Evolutionary conservation across 2,888 invertebrate species (phyloP).

Genomic region (Caenorhabditis sp.): DNA sequence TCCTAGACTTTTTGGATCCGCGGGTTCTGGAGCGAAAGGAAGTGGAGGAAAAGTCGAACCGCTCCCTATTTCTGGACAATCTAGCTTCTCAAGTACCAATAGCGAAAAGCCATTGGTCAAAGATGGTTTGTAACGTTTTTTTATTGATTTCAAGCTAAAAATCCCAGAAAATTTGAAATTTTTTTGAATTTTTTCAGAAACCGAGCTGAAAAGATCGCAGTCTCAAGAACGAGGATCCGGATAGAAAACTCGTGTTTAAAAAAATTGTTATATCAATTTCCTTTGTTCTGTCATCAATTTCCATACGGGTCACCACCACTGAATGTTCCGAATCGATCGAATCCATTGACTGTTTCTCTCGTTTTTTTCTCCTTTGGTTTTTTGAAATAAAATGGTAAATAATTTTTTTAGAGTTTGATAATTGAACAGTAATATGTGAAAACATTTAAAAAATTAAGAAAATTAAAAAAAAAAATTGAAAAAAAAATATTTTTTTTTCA

Average conservation of each 20-base stretch:
- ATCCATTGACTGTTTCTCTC: conserved; percentile 1
- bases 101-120: conserved; percentile 42
- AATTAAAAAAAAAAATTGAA: too few species aligned
- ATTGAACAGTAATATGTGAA: too few species aligned
- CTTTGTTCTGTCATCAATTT: neutral
- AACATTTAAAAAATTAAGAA: too few species aligned
- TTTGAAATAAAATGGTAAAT: too few species aligned
- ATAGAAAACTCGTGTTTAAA: neutral
- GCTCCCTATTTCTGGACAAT: conserved; percentile 35
- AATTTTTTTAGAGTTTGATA: conserved; percentile 2
- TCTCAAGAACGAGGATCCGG: conserved; percentile 44
- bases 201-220: conserved; percentile 52
- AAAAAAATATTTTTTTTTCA: too few species aligned
- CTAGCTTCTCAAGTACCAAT: conserved; percentile 55
- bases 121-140: too few species aligned
- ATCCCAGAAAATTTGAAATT: neutral
- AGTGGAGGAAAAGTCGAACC: too few species aligned
- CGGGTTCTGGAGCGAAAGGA: neutral
- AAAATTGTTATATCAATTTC: neutral
- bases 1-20: conserved; percentile 19
- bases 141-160: too few species aligned
- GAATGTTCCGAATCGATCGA: conserved; percentile 10
- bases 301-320: conserved; percentile 34
- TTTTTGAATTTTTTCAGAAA: conserved; percentile 23
- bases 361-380: too few species aligned